Percentiles rank a stretch among this genome's conserved stretches.
These are phyloP conservation scores for Ceriagrion tenellum DNA, from an alignment of 2,888 invertebrate species.

Conservation along the genomic window DNA sequence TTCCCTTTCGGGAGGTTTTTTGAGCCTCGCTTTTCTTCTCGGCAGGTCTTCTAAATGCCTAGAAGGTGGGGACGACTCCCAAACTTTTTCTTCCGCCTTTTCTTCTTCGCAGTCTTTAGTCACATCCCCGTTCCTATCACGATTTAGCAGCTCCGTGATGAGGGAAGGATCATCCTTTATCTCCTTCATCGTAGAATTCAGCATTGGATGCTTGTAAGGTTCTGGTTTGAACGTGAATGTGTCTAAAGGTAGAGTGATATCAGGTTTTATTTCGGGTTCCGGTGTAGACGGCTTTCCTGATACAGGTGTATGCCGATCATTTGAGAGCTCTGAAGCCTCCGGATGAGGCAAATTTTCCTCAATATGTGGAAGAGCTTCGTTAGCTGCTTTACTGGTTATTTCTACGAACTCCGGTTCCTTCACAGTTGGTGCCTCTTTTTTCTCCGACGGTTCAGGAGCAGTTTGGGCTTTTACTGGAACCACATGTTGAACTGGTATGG, in stretches of 20 bases:
- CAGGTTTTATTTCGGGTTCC: neutral
- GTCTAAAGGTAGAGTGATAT: neutral
- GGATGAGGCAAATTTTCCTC: neutral
- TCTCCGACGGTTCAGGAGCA: neutral
- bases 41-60: constrained; percentile 53
- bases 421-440: neutral
- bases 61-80: neutral
- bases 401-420: neutral
- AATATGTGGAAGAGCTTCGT: neutral
- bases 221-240: constrained; percentile 36
- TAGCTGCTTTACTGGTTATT: no score
- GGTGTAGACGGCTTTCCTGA: neutral
- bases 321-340: neutral
- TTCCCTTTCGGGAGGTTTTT: constrained; percentile 45
- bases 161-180: neutral
- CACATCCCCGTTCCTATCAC: neutral
- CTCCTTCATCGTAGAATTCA: neutral
- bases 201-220: constrained; percentile 50
- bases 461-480: neutral
- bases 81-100: neutral
- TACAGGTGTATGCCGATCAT: neutral
- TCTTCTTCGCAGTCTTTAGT: neutral
- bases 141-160: neutral
- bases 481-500: neutral
- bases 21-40: constrained; percentile 35